Conservation (phyloP, 2,888 invertebrate species). For the Ypsolopha sequella region DNA sequence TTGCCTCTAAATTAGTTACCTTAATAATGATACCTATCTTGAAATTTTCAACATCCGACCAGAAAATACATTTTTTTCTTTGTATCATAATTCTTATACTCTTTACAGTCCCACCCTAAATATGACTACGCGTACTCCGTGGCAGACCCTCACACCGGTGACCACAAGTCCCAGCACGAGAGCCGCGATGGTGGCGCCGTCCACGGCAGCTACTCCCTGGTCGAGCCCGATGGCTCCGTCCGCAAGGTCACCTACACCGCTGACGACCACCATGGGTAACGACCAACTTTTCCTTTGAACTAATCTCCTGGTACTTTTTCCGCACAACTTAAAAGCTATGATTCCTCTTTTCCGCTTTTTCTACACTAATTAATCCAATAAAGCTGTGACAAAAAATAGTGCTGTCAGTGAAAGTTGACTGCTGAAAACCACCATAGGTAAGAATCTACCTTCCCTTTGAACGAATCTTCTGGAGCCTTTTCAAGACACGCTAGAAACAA, state of each 20-base stretch:
- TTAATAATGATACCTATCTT: neutral
- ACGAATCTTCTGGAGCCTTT: no score
- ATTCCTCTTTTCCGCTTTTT: no score
- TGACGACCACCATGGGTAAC: constrained; percentile 72
- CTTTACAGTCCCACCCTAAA: constrained; percentile 67
- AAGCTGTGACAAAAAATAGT: no score
- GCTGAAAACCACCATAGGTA: constrained; percentile 73
- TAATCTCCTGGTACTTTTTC: no score
- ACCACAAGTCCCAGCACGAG: constrained; percentile 73
- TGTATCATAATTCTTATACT: neutral
- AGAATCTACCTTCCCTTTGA: constrained; percentile 13
- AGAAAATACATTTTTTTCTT: neutral
- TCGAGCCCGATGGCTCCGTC: constrained; percentile 73
- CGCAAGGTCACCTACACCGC: constrained; percentile 75
- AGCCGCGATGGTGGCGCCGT: constrained; percentile 74
- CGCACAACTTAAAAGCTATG: no score
- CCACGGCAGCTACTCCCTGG: constrained; percentile 75
- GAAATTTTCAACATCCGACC: neutral
- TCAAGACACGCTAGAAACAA: no score
- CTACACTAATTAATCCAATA: no score
- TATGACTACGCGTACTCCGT: constrained; percentile 74
- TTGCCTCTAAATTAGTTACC: neutral
- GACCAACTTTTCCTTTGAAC: neutral
- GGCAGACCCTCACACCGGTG: constrained; percentile 73
- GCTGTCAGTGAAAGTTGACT: no score